These are phyloP conservation scores for Cephus pulcher DNA, from an alignment of 2,888 invertebrate species.

Conservation along the genomic window DNA sequence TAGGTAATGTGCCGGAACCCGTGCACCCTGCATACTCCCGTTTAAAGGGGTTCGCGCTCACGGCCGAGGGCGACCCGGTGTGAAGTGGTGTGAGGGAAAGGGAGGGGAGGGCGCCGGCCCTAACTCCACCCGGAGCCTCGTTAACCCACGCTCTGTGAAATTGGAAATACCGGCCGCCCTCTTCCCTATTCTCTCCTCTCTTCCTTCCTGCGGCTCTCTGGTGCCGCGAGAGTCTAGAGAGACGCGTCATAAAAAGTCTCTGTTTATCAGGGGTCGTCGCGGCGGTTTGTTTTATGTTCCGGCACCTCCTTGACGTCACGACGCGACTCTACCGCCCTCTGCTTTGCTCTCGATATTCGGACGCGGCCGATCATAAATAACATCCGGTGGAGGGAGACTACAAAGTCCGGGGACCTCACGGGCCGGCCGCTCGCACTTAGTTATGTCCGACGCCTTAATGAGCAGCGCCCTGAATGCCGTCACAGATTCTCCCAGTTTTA, in stretches of 20 bases:
- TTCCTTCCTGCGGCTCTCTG: constrained; percentile 10
- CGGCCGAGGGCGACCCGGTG: constrained; percentile 13
- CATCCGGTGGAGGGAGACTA: neutral
- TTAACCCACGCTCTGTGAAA: constrained; percentile 67
- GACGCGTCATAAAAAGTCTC: constrained; percentile 23
- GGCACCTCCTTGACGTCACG: neutral
- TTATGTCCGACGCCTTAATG: constrained; percentile 25
- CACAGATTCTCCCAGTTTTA: constrained; percentile 32
- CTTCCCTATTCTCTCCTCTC: constrained; percentile 5
- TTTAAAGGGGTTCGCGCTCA: constrained; percentile 44
- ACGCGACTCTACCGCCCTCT: too few relatives aligned
- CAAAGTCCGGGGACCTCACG: neutral
- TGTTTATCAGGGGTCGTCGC: constrained; percentile 34
- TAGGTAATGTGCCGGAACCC: constrained; percentile 65
- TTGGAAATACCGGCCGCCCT: constrained; percentile 61
- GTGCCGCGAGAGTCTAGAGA: constrained; percentile 21
- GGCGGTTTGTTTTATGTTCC: constrained; percentile 23
- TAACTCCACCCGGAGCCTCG: constrained; percentile 60
- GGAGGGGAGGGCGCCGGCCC: constrained; percentile 34
- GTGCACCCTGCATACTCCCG: constrained; percentile 35
- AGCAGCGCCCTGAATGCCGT: constrained; percentile 32
- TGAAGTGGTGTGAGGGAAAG: constrained; percentile 2
- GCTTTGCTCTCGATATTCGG: neutral
- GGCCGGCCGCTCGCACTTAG: neutral
- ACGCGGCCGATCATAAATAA: neutral